phyloP scores from a whole-genome alignment of 1,140 invertebrate genomes.

The Paracyclopina nana region DNA sequence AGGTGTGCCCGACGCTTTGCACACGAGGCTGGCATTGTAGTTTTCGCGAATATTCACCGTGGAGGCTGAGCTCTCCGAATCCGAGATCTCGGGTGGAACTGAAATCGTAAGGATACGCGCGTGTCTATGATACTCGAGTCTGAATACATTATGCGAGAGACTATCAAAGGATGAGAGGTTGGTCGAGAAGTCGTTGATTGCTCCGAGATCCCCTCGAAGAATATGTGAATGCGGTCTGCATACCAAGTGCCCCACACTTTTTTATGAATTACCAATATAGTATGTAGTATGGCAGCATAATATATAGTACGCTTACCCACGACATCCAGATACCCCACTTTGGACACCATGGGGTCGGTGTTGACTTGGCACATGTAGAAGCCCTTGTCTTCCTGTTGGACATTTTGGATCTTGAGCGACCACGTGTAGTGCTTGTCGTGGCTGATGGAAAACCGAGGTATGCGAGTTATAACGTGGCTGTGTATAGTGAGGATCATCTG shows the following conservation, averaged over 20 bases:
- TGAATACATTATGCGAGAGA: too few relatives aligned
- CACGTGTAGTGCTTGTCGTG: constrained; percentile 79
- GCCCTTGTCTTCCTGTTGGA: constrained; percentile 66
- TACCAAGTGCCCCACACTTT: too few relatives aligned
- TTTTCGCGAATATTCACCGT: constrained; percentile 22
- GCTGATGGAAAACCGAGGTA: constrained; percentile 64
- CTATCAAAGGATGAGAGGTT: too few relatives aligned
- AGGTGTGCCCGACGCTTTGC: constrained; percentile 26
- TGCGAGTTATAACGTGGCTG: constrained; percentile 63
- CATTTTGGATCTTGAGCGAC: constrained; percentile 63
- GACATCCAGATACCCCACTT: constrained; percentile 79
- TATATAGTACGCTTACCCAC: constrained; percentile 69
- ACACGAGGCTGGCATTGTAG: constrained; percentile 23
- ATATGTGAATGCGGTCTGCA: too few relatives aligned
- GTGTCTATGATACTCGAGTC: constrained; percentile 78
- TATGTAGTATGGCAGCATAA: too few relatives aligned
- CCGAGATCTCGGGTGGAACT: constrained; percentile 26
- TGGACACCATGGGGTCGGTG: constrained; percentile 85
- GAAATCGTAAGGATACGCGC: constrained; percentile 48
- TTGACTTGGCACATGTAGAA: constrained; percentile 72
- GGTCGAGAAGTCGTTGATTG: too few relatives aligned
- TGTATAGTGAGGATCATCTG: constrained; percentile 82
- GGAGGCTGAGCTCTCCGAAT: constrained; percentile 20
- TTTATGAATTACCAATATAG: too few relatives aligned
- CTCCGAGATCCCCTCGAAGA: too few relatives aligned